Evolutionary conservation across 2,797 vertebrate genomes (phyloP), one percentile per base, ranked within the genome.

Genomic region (Meriones psammophilus): DNA sequence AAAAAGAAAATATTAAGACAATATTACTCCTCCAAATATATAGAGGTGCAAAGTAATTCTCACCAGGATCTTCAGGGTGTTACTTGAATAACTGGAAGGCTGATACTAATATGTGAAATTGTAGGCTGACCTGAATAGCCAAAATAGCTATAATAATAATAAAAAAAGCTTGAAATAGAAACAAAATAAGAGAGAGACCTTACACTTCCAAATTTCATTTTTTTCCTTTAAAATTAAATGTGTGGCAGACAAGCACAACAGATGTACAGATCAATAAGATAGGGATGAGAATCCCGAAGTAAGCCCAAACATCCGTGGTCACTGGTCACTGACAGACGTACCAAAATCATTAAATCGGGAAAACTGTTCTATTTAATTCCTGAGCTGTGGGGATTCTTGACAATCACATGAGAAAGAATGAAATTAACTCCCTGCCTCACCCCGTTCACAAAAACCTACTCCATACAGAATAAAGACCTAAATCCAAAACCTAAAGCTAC

Each of bases 121-220:
- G 8, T 24, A 94, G 73, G 50, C n/a, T 8, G 69, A 18, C 18
- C 7, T 14, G 20, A 92, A 62, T 36, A 94, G 30, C 39, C 50
- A 85, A 83, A 91, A 85, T 5, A 84, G 3, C 73, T 28, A 42
- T 28, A 26, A 39, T 39, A 39, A n/a, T n/a, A n/a, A n/a, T n/a
- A n/a, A n/a, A n/a, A n/a, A n/a, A n/a, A n/a, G n/a, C n/a, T n/a
- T 91, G 30, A 83, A 88, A 74, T 18, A 78, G 56, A 54, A 77
- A 76, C 17, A 84, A 83, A 90, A 30, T 89, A 91, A 80, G 20
- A 92, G 58, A 74, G 20, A 92, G 66, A 74, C 30, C 18, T 88
- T 17, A 78, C 20, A 66, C 62, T 78, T 62, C 20, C 18, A 80
- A 15, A 88, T 91, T 78, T 42, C 4, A 68, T 60, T 84, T 50